A percentile compares a stretch with the other conserved stretches of the same genome.
Conservation (phyloP, 2,797 vertebrate genomes). For the Pampus argenteus region DNA sequence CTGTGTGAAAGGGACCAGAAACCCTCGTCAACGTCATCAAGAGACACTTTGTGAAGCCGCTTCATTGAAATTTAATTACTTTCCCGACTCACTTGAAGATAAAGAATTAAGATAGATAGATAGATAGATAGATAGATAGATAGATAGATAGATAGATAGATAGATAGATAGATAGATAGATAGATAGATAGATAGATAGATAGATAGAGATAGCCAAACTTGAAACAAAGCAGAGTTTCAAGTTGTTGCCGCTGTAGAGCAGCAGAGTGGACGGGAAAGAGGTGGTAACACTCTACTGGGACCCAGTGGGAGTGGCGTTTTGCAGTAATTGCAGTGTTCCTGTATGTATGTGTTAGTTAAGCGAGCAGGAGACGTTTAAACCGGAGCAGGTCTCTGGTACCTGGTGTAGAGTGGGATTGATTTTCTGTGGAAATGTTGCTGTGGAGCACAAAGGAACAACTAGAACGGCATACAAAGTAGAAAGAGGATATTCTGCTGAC, state of each 20-base stretch:
- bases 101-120: neutral
- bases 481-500: conserved; percentile 64
- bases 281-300: neutral
- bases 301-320: neutral
- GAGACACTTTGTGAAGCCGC: conserved; percentile 31
- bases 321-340: neutral
- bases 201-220: neutral
- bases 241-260: neutral
- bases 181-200: neutral
- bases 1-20: conserved; percentile 33
- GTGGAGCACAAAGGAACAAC: conserved; percentile 34
- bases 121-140: neutral
- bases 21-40: conserved; percentile 39
- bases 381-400: conserved; percentile 20
- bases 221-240: neutral
- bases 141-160: neutral
- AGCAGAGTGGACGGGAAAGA: neutral
- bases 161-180: neutral
- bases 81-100: conserved; percentile 18
- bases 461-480: conserved; percentile 51
- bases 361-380: neutral
- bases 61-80: conserved; percentile 52
- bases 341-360: neutral
- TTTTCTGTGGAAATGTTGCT: conserved; percentile 56
- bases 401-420: conserved; percentile 49